Evolutionary conservation across 2,113 vertebrate genomes (phyloP).

Genomic region (Python bivittatus): DNA sequence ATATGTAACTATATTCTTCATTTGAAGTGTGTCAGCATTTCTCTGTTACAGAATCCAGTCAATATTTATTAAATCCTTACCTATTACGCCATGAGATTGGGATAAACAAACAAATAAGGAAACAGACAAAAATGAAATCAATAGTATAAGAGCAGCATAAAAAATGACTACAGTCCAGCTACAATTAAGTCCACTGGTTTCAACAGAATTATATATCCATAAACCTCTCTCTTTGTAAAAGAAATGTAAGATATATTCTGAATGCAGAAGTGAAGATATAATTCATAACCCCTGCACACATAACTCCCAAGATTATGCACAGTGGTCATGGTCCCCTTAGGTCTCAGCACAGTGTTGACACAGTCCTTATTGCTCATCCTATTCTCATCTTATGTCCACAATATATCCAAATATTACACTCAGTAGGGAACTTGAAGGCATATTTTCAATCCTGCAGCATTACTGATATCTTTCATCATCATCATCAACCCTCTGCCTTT

Average conservation of each 20-base stretch:
- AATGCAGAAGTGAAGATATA: background rate
- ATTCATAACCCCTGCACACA: too few relatives aligned
- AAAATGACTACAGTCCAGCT: background rate
- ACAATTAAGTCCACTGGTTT: background rate
- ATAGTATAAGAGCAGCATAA: background rate
- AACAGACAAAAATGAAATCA: background rate
- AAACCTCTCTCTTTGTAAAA: background rate
- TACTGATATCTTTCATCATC: background rate
- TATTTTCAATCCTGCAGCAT: background rate
- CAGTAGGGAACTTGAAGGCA: background rate
- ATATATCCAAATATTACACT: background rate
- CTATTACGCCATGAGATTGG: background rate
- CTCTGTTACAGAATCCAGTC: background rate
- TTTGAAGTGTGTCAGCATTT: background rate
- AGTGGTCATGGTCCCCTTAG: background rate
- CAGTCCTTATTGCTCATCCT: background rate
- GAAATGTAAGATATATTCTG: background rate
- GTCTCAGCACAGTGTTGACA: background rate
- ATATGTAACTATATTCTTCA: background rate
- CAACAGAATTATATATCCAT: background rate
- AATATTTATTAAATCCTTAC: slow-evolving; percentile 5
- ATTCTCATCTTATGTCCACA: background rate
- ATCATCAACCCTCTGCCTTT: background rate
- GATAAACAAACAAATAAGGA: background rate
- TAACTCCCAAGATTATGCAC: background rate